Evolutionary conservation across 2,888 invertebrate genomes (phyloP).

Genomic region (Aphidoletes aphidimyza): DNA sequence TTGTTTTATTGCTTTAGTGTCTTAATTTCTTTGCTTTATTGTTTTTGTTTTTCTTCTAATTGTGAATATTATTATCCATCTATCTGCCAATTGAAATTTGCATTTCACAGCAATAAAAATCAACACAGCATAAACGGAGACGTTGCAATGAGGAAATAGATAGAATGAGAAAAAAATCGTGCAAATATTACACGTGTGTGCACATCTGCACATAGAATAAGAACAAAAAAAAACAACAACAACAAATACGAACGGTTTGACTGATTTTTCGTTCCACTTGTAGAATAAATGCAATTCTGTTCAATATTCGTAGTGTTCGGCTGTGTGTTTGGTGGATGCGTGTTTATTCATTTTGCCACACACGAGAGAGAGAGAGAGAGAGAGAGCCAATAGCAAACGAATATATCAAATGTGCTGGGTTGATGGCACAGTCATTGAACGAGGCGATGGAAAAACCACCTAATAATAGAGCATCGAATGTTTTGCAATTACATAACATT

Average conservation of each 20-base stretch:
- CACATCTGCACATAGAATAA: too few relatives aligned
- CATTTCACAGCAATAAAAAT: conserved; percentile 4
- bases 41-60: not conserved
- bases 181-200: conserved; percentile 36
- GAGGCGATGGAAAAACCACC: not conserved
- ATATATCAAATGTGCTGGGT: not conserved
- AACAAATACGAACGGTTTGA: conserved; percentile 13
- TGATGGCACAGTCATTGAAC: not conserved
- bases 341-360: too few relatives aligned
- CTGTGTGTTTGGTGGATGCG: too few relatives aligned
- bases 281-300: conserved; percentile 5
- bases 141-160: too few relatives aligned
- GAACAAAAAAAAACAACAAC: too few relatives aligned
- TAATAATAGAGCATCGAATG: not conserved
- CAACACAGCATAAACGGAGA: not conserved
- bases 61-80: too few relatives aligned
- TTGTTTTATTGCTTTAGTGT: conserved; percentile 10
- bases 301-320: not conserved
- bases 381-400: too few relatives aligned
- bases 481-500: not conserved
- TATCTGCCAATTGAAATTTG: conserved; percentile 29
- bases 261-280: conserved; percentile 31
- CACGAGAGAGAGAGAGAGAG: not conserved
- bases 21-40: not conserved
- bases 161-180: not conserved